Conservation (phyloP, 2,113 vertebrate genomes). For the Siniperca knerii region DNA sequence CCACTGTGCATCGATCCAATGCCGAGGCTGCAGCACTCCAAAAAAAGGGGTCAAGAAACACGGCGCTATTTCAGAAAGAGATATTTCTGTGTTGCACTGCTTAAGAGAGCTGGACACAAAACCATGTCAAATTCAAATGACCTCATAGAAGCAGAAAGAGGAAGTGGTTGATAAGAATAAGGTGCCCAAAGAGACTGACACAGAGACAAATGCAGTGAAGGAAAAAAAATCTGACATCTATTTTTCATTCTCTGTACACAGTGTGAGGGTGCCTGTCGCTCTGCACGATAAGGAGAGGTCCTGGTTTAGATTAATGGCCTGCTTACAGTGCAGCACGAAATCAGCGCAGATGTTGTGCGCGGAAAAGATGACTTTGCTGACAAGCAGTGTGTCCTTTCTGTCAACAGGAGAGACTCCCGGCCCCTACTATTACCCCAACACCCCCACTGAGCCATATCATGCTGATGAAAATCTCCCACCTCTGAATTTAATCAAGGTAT, state of each 20-base stretch:
- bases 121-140: conserved; percentile 57
- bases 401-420: conserved; percentile 64
- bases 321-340: conserved; percentile 65
- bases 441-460: conserved; percentile 62
- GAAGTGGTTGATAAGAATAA: conserved; percentile 43
- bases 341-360: conserved; percentile 68
- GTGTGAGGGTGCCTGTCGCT: conserved; percentile 64
- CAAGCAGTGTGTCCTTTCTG: conserved; percentile 77
- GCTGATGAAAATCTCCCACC: conserved; percentile 75
- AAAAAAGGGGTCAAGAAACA: conserved; percentile 60
- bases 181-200: conserved; percentile 36
- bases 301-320: conserved; percentile 78
- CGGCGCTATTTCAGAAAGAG: conserved; percentile 48
- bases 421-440: conserved; percentile 49
- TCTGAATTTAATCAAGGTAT: conserved; percentile 74
- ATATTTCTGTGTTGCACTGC: conserved; percentile 27
- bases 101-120: conserved; percentile 40
- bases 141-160: conserved; percentile 26
- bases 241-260: conserved; percentile 67
- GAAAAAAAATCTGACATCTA: conserved; percentile 49
- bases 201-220: conserved; percentile 46
- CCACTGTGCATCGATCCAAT: conserved; percentile 63
- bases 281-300: conserved; percentile 68
- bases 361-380: conserved; percentile 84
- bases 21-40: conserved; percentile 28